Base-by-base conservation (phyloP, 2,113 vertebrate species). In the Hippocampus comes region DNA sequence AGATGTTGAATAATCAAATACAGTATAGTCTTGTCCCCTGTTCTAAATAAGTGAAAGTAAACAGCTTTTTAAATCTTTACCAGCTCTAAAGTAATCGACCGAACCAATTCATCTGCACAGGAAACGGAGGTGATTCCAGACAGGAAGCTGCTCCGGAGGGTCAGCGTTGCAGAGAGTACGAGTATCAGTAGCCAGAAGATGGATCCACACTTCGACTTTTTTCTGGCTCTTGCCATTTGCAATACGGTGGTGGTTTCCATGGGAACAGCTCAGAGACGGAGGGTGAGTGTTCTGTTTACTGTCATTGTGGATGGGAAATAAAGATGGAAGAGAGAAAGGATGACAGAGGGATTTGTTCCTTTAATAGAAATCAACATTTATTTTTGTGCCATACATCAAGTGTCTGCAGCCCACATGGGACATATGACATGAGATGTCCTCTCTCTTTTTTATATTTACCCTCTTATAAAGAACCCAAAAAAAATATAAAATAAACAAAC, bases 181-280 rank as follows among this genome's bases (percentile, higher is more conserved):
- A 88, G 86, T 46, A 80, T 74, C 73, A 70, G 80, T 48, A 61
- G 79, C 78, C 71, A 65, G 34, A 84, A 86, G 49, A 80, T 53
- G 46, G 90, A 94, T 70, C 86, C 91, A 48, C 85, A 95, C 83
- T 93, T 92, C 68, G 97, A 99, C 80, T 99, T 98, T 87, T 98
- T 99, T 78, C 89, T 99, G 72, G 94, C 95, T 74, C 91, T 99
- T 34, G 90, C 95, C 85, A 94, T 99, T 91, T 99, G 97, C 91
- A 99, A 99, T 88, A 96, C 95, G 0, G 97, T 98, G 82, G 87
- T 98, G 89, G 96, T 99, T 86, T 98, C 96, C 84, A 96, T 92
- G 81, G 89, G 92, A 87, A 95, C 95, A 0, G 90, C 93, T 78
- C 94, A 92, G 88, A 92, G 94, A 87, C 92, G 90, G 89, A 93